phyloP scores from a whole-genome alignment of 1,140 invertebrate genomes.

The Chironomus tepperi region DNA sequence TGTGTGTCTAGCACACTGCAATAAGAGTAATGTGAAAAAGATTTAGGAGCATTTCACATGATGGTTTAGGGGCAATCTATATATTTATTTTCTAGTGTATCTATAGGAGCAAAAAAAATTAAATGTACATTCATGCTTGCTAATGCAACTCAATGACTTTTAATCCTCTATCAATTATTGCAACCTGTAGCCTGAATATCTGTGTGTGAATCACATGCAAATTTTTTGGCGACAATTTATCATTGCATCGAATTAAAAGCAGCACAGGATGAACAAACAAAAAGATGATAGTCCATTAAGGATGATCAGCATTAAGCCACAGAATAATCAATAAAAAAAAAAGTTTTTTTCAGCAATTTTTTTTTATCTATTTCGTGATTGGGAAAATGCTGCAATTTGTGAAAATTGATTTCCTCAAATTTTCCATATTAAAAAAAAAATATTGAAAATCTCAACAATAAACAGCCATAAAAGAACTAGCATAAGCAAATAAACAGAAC shows the following conservation, averaged over 20 bases:
- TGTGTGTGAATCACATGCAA: not conserved
- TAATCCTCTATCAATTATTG: not conserved
- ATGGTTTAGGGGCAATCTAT: not conserved
- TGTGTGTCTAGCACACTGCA: not conserved
- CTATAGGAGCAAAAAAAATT: too few relatives aligned
- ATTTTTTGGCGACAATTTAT: not conserved
- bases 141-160: not conserved
- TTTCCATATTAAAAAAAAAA: not conserved
- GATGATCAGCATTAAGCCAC: too few relatives aligned
- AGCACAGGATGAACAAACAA: not conserved
- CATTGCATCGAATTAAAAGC: not conserved
- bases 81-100: not conserved
- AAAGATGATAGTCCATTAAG: not conserved
- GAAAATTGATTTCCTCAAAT: not conserved
- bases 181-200: slow-evolving; percentile 1
- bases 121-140: not conserved
- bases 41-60: not conserved
- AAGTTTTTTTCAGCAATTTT: too few relatives aligned
- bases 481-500: not conserved
- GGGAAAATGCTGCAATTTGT: too few relatives aligned
- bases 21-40: not conserved
- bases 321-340: too few relatives aligned
- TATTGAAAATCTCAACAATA: not conserved
- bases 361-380: too few relatives aligned
- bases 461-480: not conserved